Evolutionary conservation across 2,113 vertebrate genomes (phyloP).

Genomic region (Syrmaticus mikado): DNA sequence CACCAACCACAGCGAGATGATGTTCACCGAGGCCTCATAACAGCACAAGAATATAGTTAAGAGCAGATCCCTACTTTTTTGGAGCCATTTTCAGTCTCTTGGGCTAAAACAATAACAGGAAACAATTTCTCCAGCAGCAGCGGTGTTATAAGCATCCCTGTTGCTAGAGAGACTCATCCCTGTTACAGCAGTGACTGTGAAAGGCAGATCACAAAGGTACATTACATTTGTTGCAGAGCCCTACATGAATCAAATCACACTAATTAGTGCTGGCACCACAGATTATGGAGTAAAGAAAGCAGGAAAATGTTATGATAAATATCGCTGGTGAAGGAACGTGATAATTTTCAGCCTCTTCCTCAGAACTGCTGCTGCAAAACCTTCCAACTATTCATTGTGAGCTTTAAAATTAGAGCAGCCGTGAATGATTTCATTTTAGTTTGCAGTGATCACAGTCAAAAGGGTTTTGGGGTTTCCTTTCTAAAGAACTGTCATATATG

Average conservation of each 20-base stretch:
- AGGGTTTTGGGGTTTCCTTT: neutral
- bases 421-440: slow-evolving; percentile 23
- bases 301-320: slow-evolving; percentile 14
- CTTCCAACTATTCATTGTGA: slow-evolving; percentile 27
- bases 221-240: slow-evolving; percentile 1
- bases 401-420: neutral
- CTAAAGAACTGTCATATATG: neutral
- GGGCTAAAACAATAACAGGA: neutral
- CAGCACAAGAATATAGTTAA: neutral
- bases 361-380: slow-evolving; percentile 8
- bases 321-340: neutral
- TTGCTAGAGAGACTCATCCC: neutral
- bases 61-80: neutral
- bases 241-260: slow-evolving; percentile 41
- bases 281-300: neutral
- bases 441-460: neutral
- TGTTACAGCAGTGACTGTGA: neutral
- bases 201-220: slow-evolving; percentile 1
- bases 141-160: neutral
- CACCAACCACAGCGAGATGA: neutral
- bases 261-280: neutral
- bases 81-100: neutral
- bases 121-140: neutral
- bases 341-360: slow-evolving; percentile 46
- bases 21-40: neutral